phyloP scores from a whole-genome alignment of 2,797 vertebrate genomes.

The Pseudomugil gertrudae region DNA sequence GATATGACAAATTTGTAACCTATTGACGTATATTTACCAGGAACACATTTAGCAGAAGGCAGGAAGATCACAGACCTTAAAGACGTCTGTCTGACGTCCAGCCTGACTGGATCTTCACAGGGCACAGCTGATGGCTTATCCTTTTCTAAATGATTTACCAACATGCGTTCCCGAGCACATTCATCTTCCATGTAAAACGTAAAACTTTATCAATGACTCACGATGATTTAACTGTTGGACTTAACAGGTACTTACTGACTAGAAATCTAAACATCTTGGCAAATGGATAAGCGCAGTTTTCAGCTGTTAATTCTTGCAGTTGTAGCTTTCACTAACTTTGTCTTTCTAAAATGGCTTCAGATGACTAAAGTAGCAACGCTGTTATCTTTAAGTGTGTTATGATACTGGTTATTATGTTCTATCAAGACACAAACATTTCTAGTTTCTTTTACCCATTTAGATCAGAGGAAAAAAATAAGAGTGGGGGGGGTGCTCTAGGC shows the following conservation, averaged over 20 bases:
- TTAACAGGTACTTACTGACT: not conserved
- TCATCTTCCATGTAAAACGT: not conserved
- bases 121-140: not conserved
- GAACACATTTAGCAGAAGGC: not conserved
- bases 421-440: not conserved
- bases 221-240: not conserved
- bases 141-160: slow-evolving; percentile 20
- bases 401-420: not conserved
- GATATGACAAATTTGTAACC: slow-evolving; percentile 14
- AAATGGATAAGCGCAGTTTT: no score
- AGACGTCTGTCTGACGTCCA: not conserved
- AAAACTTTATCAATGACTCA: not conserved
- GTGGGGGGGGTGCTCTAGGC: not conserved
- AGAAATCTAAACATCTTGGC: not conserved
- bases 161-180: not conserved
- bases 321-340: not conserved
- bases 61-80: not conserved
- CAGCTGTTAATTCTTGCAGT: not conserved
- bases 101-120: not conserved
- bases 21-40: not conserved
- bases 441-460: not conserved
- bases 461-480: not conserved
- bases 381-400: not conserved
- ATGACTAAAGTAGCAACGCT: not conserved
- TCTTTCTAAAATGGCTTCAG: not conserved